phyloP scores from a whole-genome alignment of 2,113 vertebrate genomes.

The Probosciger aterrimus region DNA sequence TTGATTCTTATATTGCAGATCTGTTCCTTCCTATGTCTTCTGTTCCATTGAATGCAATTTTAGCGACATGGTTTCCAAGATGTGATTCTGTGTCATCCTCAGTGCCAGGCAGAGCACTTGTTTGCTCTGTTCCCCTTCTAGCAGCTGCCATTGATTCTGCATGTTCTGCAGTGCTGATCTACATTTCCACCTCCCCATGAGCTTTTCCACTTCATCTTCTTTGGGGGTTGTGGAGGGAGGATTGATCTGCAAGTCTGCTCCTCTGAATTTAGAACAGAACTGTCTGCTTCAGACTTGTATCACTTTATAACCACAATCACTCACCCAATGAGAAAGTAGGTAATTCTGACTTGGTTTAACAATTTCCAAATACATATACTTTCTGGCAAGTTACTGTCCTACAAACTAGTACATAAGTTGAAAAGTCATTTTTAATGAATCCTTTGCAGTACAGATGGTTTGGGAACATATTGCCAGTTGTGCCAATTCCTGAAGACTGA shows the following conservation, averaged over 20 bases:
- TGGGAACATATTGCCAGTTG: not conserved
- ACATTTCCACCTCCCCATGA: not conserved
- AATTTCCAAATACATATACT: not conserved
- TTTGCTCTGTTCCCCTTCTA: not conserved
- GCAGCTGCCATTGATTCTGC: not conserved
- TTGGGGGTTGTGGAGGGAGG: not conserved
- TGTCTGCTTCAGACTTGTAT: not conserved
- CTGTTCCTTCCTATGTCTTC: not conserved
- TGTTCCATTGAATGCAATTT: not conserved
- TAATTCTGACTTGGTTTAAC: not conserved
- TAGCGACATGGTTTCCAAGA: not conserved
- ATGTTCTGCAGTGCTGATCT: not conserved
- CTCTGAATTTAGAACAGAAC: not conserved
- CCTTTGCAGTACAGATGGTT: constrained; percentile 37
- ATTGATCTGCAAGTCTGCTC: not conserved
- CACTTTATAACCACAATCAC: not conserved
- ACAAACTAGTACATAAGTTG: not conserved
- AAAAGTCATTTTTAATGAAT: constrained; percentile 34
- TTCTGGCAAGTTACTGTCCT: not conserved
- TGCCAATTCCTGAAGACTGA: constrained; percentile 27
- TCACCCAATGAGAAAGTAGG: fast-evolving
- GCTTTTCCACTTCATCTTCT: not conserved
- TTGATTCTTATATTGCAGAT: not conserved
- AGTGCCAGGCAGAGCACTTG: not conserved
- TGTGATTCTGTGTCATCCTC: fast-evolving